Conservation (phyloP, 92 coral and sea anemone species). For the Nematostella vectensis region DNA sequence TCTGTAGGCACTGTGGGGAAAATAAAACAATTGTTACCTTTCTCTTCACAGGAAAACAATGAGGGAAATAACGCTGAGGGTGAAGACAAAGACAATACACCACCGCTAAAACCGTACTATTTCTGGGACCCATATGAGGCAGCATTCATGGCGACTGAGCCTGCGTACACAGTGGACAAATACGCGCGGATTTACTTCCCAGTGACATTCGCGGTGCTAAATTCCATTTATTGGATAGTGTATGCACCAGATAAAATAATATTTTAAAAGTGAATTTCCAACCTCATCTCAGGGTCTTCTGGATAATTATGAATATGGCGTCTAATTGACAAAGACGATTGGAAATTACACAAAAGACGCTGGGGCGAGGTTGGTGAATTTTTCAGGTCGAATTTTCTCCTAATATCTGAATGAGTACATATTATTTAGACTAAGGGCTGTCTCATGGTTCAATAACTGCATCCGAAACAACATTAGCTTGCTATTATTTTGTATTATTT, state of each 20-base stretch:
- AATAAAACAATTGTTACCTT: neutral
- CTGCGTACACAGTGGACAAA: constrained; percentile 57
- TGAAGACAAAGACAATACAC: constrained; percentile 9
- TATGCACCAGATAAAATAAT: constrained; percentile 85
- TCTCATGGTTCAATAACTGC: no score
- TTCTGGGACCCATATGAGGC: constrained; percentile 71
- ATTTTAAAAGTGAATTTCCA: constrained; percentile 27
- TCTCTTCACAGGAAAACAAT: constrained; percentile 12
- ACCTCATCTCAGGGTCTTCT: no score
- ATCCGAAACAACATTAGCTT: no score
- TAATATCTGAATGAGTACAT: no score
- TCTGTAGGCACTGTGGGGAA: no score
- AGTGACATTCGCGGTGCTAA: constrained; percentile 61
- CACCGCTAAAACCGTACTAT: constrained; percentile 33
- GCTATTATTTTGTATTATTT: no score
- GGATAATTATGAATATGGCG: no score
- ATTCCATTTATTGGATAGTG: constrained; percentile 75
- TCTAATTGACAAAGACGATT: no score
- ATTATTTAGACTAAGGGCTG: no score
- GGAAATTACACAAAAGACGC: no score
- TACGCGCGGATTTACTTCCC: constrained; percentile 77
- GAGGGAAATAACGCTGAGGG: neutral
- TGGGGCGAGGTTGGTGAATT: no score
- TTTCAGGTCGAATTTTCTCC: no score
- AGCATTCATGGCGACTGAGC: constrained; percentile 42